phyloP scores from a whole-genome alignment of 2,797 vertebrate species.

The Parauchenoglanis ngamensis region DNA sequence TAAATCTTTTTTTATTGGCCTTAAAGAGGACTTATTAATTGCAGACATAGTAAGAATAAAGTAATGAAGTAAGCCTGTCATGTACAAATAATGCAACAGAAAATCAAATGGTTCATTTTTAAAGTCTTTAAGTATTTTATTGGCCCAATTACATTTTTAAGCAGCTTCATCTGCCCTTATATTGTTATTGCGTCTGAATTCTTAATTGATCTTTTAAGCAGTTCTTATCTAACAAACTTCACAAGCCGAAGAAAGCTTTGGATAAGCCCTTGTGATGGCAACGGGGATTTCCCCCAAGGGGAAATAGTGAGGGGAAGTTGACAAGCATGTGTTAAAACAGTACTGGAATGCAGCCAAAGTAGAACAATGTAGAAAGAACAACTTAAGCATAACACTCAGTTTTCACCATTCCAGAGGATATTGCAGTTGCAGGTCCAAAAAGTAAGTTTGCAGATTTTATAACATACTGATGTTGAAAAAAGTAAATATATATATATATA shows the following conservation, averaged over 20 bases:
- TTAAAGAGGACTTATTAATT: neutral
- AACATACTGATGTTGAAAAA: no score
- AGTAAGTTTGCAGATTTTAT: no score
- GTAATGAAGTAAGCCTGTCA: neutral
- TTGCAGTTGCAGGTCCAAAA: neutral
- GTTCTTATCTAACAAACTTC: neutral
- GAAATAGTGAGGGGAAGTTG: constrained; percentile 19
- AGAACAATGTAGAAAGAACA: neutral
- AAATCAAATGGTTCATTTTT: neutral
- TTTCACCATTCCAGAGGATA: neutral
- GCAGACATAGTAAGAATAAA: neutral
- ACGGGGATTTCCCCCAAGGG: neutral
- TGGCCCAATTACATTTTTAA: neutral
- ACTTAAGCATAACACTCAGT: no score
- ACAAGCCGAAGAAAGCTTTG: neutral
- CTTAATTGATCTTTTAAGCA: neutral
- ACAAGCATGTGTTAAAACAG: constrained; percentile 6
- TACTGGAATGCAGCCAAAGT: constrained; percentile 19
- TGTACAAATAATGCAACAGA: neutral
- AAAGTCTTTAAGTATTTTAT: neutral
- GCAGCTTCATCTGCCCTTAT: neutral
- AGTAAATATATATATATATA: no score
- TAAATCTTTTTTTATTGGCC: neutral
- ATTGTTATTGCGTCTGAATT: neutral
- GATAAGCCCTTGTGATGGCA: neutral